These are phyloP conservation scores for Callosobruchus maculatus DNA, from an alignment of 2,888 invertebrate species.

Conservation along the genomic window DNA sequence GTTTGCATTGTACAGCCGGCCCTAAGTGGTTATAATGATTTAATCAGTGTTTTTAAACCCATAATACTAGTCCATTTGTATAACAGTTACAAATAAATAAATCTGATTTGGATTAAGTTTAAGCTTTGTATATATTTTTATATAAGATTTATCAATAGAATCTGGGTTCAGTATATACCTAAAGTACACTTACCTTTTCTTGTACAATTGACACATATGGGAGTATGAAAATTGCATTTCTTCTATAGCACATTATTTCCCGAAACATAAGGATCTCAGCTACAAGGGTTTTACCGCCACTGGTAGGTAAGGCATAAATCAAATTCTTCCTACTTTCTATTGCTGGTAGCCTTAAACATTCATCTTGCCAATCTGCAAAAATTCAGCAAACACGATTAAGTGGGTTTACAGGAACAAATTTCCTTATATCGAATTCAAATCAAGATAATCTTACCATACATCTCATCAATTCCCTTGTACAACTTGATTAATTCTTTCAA, in stretches of 20 bases:
- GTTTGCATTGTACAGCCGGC: too few relatives aligned
- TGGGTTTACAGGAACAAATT: background rate
- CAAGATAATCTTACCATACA: slow-evolving; percentile 64
- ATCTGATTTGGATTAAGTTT: too few relatives aligned
- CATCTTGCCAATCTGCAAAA: slow-evolving; percentile 86
- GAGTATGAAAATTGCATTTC: slow-evolving; percentile 83
- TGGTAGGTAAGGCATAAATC: slow-evolving; percentile 91
- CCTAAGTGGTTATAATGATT: too few relatives aligned
- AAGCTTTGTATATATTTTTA: too few relatives aligned
- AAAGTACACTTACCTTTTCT: slow-evolving; percentile 72
- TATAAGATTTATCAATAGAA: background rate
- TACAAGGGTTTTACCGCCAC: slow-evolving; percentile 95
- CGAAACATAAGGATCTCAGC: slow-evolving; percentile 91
- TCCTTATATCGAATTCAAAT: background rate
- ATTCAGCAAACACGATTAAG: background rate
- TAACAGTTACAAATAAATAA: too few relatives aligned
- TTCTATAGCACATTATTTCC: slow-evolving; percentile 75
- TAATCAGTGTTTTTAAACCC: too few relatives aligned
- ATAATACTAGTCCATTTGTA: too few relatives aligned
- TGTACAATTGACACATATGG: slow-evolving; percentile 97
- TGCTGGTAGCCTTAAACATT: slow-evolving; percentile 79
- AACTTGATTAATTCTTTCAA: slow-evolving; percentile 69
- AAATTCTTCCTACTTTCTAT: slow-evolving; percentile 72
- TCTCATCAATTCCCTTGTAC: slow-evolving; percentile 72
- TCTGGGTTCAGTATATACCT: too few relatives aligned